These are phyloP conservation scores for Heliconius hewitsoni DNA, from an alignment of 1,140 invertebrate genomes.

Conservation along the genomic window DNA sequence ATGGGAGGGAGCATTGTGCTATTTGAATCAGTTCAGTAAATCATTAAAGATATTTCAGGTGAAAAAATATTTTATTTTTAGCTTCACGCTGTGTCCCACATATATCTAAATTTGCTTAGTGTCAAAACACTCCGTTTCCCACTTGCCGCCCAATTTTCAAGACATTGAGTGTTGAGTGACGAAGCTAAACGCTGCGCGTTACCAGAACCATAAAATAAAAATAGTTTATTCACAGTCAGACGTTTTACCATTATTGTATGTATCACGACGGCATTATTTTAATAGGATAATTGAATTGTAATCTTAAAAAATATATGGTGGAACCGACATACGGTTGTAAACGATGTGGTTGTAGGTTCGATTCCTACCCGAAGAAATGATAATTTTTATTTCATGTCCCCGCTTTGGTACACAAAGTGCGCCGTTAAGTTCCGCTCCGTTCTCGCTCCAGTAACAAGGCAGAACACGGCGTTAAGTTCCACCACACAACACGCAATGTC, in stretches of 20 bases:
- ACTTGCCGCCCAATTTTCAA: neutral
- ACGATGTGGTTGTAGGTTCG: too few species aligned
- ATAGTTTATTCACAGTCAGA: neutral
- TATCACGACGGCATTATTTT: too few species aligned
- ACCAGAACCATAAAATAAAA: neutral
- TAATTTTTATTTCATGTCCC: too few species aligned
- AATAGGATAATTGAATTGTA: too few species aligned
- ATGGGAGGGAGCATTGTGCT: neutral
- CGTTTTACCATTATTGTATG: neutral
- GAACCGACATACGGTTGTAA: too few species aligned
- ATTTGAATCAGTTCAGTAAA: slow-evolving; percentile 12
- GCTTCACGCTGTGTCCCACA: neutral
- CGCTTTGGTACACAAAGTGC: too few species aligned
- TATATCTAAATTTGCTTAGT: neutral
- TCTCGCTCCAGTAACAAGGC: too few species aligned
- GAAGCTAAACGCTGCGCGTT: neutral
- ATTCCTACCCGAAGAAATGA: too few species aligned
- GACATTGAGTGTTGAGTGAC: neutral
- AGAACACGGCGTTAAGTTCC: too few species aligned
- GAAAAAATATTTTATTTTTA: neutral
- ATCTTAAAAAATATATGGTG: too few species aligned
- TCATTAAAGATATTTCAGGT: neutral
- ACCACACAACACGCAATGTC: too few species aligned
- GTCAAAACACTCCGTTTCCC: neutral
- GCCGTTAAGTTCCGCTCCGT: too few species aligned